A percentile compares a stretch with the other conserved stretches of the same genome.
Conservation (phyloP, 2,797 vertebrate species). For the Danionella dracula region DNA sequence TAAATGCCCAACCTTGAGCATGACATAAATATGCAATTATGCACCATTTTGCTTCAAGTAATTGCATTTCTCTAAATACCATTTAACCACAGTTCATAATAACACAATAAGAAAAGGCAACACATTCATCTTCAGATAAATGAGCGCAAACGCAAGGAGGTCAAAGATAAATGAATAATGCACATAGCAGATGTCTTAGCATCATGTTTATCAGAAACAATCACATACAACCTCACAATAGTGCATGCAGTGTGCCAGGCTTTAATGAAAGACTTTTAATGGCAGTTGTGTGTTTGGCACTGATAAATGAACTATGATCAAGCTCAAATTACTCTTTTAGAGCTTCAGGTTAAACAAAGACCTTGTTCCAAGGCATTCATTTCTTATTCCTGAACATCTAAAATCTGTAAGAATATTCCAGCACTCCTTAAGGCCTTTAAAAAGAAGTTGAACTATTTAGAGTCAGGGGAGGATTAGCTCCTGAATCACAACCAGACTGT, state of each 20-base stretch:
- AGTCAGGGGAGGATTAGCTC: not conserved
- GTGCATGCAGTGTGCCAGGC: conserved; percentile 30
- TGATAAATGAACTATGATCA: conserved; percentile 31
- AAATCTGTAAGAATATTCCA: not conserved
- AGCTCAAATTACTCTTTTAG: not conserved
- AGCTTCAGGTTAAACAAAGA: conserved; percentile 17
- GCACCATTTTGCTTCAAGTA: conserved; percentile 54
- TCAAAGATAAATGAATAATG: not conserved
- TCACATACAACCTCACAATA: not conserved
- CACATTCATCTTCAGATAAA: conserved; percentile 2
- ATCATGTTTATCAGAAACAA: not conserved
- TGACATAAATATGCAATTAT: conserved; percentile 60
- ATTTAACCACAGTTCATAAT: conserved; percentile 61
- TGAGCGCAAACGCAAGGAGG: conserved; percentile 3
- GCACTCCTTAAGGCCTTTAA: not conserved
- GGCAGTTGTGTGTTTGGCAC: conserved; percentile 44
- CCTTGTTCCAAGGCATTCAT: conserved; percentile 39
- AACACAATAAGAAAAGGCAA: conserved; percentile 50
- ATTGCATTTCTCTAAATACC: conserved; percentile 56
- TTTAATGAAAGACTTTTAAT: conserved; percentile 4
- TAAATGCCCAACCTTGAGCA: conserved; percentile 46
- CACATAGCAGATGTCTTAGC: conserved; percentile 4
- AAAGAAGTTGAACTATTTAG: not conserved
- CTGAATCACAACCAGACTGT: not conserved
- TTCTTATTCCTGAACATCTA: too few species aligned